Base-by-base conservation (phyloP, 2,113 vertebrate species). In the Halcyon malimbica region DNA sequence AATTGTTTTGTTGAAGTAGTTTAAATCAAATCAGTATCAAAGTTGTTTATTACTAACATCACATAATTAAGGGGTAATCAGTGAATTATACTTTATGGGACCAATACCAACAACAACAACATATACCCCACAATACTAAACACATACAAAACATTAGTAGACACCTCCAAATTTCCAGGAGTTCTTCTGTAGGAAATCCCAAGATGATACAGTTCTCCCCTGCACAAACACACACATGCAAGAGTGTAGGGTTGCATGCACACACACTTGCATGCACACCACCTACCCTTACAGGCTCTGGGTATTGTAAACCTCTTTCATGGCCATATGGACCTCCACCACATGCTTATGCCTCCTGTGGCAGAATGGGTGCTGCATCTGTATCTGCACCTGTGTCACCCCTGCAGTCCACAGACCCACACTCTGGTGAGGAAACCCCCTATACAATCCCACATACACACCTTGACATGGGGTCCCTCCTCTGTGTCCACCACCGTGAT, bases 241-340 rank as follows among this genome's bases (percentile, higher is more conserved):
- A 13, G 24, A 1, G 0, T 9, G 6, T 33, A 5, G 3, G 13
- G 16, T 39, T 59, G 13, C 14, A 3, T 0, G 1, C 6, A 3
- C 11, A 16, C 4, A 4, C 1, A 20, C 3, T 5, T 71, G 51
- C 48, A 23, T 1, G 2, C 8, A 23, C 7, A 12, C 1, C 0
- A 0, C 11, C 10, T 63, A 1, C 0, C 33, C 28, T 65, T 64
- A 11, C 0, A 1, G 5, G 9, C 13, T 12, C 11, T 53, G 60
- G 24, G 14, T 48, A 11, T n/a, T 10, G 1, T 28, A 68, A 3
- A 33, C 6, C 13, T 63, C 26, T 13, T 39, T 17, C 7, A 28
- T 29, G 29, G 12, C 13, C 18, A 2, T 3, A 2, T 2, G 11
- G 29, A 10, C 6, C 13, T 4, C n/a, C 2, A 2, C 21, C 28